Percentiles rank a stretch among this genome's conserved stretches.
Evolutionary conservation across 2,888 invertebrate species (phyloP).

Genomic region (Dioctria rufipes): DNA sequence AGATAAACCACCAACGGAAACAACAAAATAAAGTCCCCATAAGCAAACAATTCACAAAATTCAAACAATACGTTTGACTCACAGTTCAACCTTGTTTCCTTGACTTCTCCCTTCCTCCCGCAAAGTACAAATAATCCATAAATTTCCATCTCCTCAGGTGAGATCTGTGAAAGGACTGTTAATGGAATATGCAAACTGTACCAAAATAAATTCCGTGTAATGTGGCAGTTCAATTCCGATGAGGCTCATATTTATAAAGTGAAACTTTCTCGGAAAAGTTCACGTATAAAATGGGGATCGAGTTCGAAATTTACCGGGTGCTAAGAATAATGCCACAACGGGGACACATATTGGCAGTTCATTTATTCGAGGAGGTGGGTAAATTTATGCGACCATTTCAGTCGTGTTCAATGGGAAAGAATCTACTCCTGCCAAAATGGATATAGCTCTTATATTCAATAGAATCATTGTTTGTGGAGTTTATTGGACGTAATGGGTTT

Average conservation of each 20-base stretch:
- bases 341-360: constrained; percentile 57
- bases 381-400: constrained; percentile 42
- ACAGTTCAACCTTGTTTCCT: background rate
- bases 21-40: background rate
- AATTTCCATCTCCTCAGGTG: constrained; percentile 18
- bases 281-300: constrained; percentile 7
- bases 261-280: constrained; percentile 33
- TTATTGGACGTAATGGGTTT: background rate
- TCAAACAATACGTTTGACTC: background rate
- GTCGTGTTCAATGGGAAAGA: constrained; percentile 11
- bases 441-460: constrained; percentile 31
- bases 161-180: constrained; percentile 50
- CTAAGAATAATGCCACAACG: constrained; percentile 50
- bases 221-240: constrained; percentile 60
- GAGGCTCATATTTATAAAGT: constrained; percentile 58
- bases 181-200: constrained; percentile 58
- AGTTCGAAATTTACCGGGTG: constrained; percentile 3
- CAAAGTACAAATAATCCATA: constrained; percentile 32
- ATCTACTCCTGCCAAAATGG: constrained; percentile 17
- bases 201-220: constrained; percentile 58
- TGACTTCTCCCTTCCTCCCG: background rate
- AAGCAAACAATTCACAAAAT: background rate
- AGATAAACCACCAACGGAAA: background rate
- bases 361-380: constrained; percentile 52
- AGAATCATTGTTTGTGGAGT: constrained; percentile 29